Percentiles rank a stretch among this genome's conserved stretches.
Evolutionary conservation across 1,140 invertebrate species (phyloP).

Genomic region (Trichonephila inaurata): DNA sequence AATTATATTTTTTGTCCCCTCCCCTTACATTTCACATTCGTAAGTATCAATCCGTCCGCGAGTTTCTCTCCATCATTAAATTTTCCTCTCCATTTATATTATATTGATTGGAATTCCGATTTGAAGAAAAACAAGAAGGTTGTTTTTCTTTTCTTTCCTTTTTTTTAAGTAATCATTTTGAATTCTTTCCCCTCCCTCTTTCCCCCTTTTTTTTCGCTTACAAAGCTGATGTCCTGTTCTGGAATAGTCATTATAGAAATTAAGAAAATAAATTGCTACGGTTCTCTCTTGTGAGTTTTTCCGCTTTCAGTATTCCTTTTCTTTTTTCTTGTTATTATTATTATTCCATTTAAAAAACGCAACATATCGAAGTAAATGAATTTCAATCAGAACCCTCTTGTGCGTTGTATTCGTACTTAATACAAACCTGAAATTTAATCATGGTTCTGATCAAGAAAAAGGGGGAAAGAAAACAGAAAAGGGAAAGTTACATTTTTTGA

Average conservation of each 20-base stretch:
- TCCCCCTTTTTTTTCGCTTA: neutral
- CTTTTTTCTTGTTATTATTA: neutral
- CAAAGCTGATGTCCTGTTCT: constrained; percentile 47
- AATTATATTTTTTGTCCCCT: constrained; percentile 58
- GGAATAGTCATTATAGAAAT: constrained; percentile 56
- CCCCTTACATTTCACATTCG: constrained; percentile 11
- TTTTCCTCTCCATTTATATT: constrained; percentile 66
- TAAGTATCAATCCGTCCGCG: constrained; percentile 52
- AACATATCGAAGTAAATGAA: constrained; percentile 34
- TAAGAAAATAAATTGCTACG: constrained; percentile 65
- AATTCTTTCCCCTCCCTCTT: neutral
- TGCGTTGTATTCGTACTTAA: neutral
- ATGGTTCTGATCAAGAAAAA: constrained; percentile 31
- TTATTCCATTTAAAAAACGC: neutral
- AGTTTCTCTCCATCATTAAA: constrained; percentile 62
- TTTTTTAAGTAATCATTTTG: constrained; percentile 56
- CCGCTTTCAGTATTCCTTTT: neutral
- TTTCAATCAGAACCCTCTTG: constrained; percentile 29
- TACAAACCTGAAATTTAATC: constrained; percentile 50
- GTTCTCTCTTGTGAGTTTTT: constrained; percentile 12
- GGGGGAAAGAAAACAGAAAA: neutral
- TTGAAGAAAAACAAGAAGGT: constrained; percentile 57
- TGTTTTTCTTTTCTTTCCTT: constrained; percentile 50
- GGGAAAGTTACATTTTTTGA: neutral
- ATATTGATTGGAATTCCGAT: constrained; percentile 67